A percentile compares a stretch with the other conserved stretches of the same genome.
Conservation (phyloP, 2,797 vertebrate genomes). For the Aselliscus stoliczkanus region DNA sequence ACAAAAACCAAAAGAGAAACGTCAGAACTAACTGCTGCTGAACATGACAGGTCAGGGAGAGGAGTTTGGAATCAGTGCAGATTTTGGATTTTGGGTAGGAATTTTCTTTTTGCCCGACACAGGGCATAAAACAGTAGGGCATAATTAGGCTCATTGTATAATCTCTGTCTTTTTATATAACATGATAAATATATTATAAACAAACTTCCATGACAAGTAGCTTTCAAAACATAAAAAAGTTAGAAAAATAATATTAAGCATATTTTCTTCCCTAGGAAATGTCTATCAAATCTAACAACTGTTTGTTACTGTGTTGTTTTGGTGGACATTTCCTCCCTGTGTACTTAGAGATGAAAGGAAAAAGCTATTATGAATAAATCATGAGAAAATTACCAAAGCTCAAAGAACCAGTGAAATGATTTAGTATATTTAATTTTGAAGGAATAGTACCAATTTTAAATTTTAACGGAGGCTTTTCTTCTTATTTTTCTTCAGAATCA, state of each 20-base stretch:
- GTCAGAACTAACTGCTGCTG: background rate
- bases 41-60: background rate
- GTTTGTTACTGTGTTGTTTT: conserved; percentile 15
- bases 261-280: conserved; percentile 48
- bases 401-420: background rate
- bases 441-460: background rate
- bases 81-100: background rate
- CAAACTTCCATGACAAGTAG: conserved; percentile 22
- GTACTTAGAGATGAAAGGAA: background rate
- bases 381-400: conserved; percentile 39
- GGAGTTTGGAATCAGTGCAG: background rate
- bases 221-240: conserved; percentile 48
- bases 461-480: conserved; percentile 2
- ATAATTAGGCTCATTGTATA: background rate
- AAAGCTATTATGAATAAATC: conserved; percentile 11
- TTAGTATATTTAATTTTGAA: conserved; percentile 24
- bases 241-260: conserved; percentile 5
- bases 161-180: background rate
- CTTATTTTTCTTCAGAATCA: background rate
- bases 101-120: background rate
- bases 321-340: background rate
- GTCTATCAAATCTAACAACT: conserved; percentile 9
- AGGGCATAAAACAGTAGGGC: no score
- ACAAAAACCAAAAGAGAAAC: background rate
- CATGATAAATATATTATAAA: conserved; percentile 25